Conservation (phyloP, 2,888 invertebrate species). For the Folsomia candida region DNA sequence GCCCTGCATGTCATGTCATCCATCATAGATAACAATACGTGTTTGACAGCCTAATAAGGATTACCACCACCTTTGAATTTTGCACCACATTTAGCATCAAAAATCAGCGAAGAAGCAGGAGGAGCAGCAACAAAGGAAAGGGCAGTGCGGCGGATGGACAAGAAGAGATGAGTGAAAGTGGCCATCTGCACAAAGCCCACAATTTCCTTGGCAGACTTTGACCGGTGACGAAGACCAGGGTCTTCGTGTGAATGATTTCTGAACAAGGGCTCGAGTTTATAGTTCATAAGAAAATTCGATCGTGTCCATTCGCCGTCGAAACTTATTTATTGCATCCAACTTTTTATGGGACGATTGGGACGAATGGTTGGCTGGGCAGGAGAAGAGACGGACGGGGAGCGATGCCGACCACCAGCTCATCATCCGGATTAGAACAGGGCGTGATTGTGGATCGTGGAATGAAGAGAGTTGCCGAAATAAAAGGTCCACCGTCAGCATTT, state of each 20-base stretch:
- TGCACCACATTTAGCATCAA: not conserved
- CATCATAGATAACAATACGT: not conserved
- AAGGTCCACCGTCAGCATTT: not conserved
- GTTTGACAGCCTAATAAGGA: too few species aligned
- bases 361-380: not conserved
- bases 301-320: not conserved
- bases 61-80: not conserved
- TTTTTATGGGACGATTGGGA: constrained; percentile 33
- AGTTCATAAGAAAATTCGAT: not conserved
- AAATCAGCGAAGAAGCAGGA: too few species aligned
- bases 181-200: not conserved
- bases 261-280: not conserved
- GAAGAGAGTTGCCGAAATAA: not conserved
- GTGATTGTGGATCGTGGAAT: not conserved
- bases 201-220: not conserved
- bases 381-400: not conserved
- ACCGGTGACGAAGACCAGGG: not conserved
- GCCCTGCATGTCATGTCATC: not conserved
- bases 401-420: too few species aligned
- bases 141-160: not conserved
- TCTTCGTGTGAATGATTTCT: not conserved
- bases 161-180: not conserved
- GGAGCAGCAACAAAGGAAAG: not conserved
- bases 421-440: not conserved
- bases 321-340: constrained; percentile 31